These are phyloP conservation scores for Pristionchus maxplancki DNA, from an alignment of 2,888 invertebrate species.

Conservation along the genomic window DNA sequence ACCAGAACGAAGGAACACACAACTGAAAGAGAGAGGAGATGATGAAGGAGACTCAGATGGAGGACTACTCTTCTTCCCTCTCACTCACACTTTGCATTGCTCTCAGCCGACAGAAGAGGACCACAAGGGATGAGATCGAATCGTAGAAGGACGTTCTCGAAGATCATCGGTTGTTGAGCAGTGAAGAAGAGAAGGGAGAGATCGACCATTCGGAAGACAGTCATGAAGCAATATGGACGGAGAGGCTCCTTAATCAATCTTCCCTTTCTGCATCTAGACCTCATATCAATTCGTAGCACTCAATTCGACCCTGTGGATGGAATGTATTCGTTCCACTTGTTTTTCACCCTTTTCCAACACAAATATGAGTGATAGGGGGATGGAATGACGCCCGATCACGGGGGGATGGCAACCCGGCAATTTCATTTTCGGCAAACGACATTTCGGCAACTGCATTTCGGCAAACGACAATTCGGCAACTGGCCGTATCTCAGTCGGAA, in stretches of 20 bases:
- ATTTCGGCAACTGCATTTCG: too few relatives aligned
- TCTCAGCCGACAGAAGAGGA: slow-evolving; percentile 71
- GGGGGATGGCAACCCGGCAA: slow-evolving; percentile 87
- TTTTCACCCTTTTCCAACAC: not conserved
- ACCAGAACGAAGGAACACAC: slow-evolving; percentile 76
- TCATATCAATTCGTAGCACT: not conserved
- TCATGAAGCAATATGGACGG: slow-evolving; percentile 74
- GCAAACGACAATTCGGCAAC: too few relatives aligned
- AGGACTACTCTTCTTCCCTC: not conserved
- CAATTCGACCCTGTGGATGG: not conserved
- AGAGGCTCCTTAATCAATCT: slow-evolving; percentile 66
- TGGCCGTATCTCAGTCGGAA: too few relatives aligned
- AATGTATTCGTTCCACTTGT: not conserved
- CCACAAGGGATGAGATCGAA: slow-evolving; percentile 73
- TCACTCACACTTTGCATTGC: slow-evolving; percentile 74
- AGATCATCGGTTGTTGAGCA: slow-evolving; percentile 76
- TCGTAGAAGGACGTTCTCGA: slow-evolving; percentile 72
- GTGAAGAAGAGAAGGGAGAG: slow-evolving; percentile 74
- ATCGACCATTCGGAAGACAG: slow-evolving; percentile 76
- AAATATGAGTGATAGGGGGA: not conserved
- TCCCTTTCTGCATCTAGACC: not conserved
- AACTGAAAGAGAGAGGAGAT: slow-evolving; percentile 64
- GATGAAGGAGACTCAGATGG: not conserved
- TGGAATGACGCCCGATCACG: slow-evolving; percentile 76
- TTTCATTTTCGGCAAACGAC: too few relatives aligned